These are phyloP conservation scores for Drosophila prosaltans DNA, from an alignment of 1,140 invertebrate species.

Conservation along the genomic window DNA sequence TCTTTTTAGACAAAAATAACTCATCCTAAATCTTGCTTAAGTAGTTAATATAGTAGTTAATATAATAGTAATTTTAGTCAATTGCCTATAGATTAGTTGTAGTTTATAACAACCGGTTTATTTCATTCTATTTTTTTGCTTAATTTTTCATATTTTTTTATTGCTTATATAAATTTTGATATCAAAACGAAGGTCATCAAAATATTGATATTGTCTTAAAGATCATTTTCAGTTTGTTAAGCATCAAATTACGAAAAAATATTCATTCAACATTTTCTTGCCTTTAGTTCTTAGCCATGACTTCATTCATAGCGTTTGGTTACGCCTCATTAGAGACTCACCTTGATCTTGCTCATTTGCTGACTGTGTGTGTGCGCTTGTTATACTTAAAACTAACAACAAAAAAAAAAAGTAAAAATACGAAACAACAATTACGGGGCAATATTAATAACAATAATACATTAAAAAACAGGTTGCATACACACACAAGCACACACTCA, in stretches of 20 bases:
- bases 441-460: constrained; percentile 10
- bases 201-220: background rate
- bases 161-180: background rate
- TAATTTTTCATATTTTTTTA: too few species aligned
- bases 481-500: constrained; percentile 4
- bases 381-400: constrained; percentile 36
- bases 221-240: background rate
- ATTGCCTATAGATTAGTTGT: too few species aligned
- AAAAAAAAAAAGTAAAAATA: constrained; percentile 23
- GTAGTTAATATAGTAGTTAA: too few species aligned
- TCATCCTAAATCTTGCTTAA: too few species aligned
- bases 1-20: too few species aligned
- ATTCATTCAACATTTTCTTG: constrained; percentile 8
- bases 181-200: background rate
- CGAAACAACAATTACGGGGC: constrained; percentile 42
- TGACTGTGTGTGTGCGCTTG: constrained; percentile 6
- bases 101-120: too few species aligned
- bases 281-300: constrained; percentile 24
- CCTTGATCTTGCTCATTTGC: constrained; percentile 63
- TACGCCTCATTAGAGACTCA: constrained; percentile 64
- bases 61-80: background rate
- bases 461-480: constrained; percentile 39
- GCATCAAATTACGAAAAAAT: background rate
- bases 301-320: constrained; percentile 30
- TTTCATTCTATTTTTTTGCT: too few species aligned